Conservation (phyloP, 1,140 invertebrate genomes). For the Drosophila persimilis region DNA sequence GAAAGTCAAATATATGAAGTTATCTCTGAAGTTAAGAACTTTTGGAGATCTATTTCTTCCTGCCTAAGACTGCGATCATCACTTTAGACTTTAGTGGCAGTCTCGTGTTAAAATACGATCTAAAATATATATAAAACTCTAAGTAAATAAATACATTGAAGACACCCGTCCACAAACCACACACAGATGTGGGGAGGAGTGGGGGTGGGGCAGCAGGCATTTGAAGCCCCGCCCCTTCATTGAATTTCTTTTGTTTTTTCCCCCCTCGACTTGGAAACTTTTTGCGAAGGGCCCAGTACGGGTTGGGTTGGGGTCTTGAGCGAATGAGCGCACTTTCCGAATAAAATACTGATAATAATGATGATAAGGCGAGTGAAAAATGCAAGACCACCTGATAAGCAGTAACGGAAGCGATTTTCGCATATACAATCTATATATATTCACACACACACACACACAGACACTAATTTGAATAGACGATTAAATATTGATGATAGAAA, state of each 20-base stretch:
- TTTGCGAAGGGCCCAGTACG: not conserved
- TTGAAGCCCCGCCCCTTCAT: conserved; percentile 21
- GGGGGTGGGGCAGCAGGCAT: too few relatives aligned
- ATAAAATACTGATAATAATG: not conserved
- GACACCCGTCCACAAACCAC: not conserved
- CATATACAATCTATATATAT: not conserved
- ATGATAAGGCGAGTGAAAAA: conserved; percentile 8
- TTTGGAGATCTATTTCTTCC: too few relatives aligned
- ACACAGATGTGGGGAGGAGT: not conserved
- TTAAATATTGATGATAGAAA: conserved; percentile 39
- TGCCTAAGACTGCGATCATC: too few relatives aligned
- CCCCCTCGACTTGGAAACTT: conserved; percentile 2
- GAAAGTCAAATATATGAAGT: too few relatives aligned
- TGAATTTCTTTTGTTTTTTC: conserved; percentile 9
- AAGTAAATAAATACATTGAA: too few relatives aligned
- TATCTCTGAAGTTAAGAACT: too few relatives aligned
- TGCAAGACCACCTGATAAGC: not conserved
- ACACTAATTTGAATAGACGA: not conserved
- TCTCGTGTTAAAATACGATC: too few relatives aligned
- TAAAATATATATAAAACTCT: too few relatives aligned
- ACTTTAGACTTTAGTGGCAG: too few relatives aligned
- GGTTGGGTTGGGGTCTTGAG: too few relatives aligned
- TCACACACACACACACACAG: not conserved
- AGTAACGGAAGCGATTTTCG: conserved; percentile 3
- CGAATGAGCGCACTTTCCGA: not conserved